Evolutionary conservation across 1,140 invertebrate genomes (phyloP).

Genomic region (Diorhabda sublineata): DNA sequence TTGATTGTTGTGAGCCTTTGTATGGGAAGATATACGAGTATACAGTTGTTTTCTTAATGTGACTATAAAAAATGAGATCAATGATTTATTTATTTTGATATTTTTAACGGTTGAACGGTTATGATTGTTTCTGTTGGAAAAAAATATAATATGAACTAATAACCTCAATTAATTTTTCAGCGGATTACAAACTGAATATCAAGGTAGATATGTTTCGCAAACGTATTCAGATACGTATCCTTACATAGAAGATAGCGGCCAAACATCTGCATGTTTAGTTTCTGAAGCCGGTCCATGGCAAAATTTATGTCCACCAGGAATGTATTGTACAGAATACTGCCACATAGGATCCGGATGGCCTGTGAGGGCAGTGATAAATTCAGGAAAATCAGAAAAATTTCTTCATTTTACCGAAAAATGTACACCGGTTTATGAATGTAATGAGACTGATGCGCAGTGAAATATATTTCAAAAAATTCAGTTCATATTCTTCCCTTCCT

Average conservation of each 20-base stretch:
- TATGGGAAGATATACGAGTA: too few relatives aligned
- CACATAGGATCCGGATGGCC: slow-evolving; percentile 44
- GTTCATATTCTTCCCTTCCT: too few relatives aligned
- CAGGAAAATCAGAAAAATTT: neutral
- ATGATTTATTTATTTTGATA: too few relatives aligned
- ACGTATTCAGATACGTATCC: slow-evolving; percentile 35
- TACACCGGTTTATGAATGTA: neutral
- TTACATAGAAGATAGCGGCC: slow-evolving; percentile 29
- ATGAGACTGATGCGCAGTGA: too few relatives aligned
- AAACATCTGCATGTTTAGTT: slow-evolving; percentile 30
- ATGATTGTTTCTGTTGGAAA: too few relatives aligned
- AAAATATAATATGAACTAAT: too few relatives aligned
- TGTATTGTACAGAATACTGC: slow-evolving; percentile 46
- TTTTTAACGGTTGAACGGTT: too few relatives aligned
- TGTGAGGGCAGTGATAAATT: slow-evolving; percentile 36
- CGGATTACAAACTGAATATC: slow-evolving; percentile 36
- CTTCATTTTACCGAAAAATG: neutral
- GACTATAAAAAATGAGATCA: too few relatives aligned
- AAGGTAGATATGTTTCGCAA: slow-evolving; percentile 33
- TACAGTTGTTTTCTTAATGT: too few relatives aligned
- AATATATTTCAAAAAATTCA: too few relatives aligned
- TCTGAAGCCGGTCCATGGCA: slow-evolving; percentile 37
- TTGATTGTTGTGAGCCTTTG: too few relatives aligned
- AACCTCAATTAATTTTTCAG: slow-evolving; percentile 26
- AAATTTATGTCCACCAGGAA: slow-evolving; percentile 39